Evolutionary conservation across 92 coral and sea anemone species (phyloP).

Genomic region (Porites divaricata): DNA sequence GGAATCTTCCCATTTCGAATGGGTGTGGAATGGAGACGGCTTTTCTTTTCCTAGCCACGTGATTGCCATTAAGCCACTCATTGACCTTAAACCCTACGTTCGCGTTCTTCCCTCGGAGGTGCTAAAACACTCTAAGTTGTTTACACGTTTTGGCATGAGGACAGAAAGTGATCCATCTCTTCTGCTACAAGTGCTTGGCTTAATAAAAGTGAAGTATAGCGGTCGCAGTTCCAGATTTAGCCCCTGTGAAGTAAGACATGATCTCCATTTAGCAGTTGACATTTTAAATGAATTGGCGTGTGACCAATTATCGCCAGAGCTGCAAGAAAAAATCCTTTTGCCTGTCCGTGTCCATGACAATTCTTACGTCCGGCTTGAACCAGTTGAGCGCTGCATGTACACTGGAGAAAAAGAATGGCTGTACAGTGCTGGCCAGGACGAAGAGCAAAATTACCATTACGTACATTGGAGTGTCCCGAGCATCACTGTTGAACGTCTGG

Average conservation of each 20-base stretch:
- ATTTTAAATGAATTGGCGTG: slow-evolving; percentile 51
- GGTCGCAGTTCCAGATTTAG: background rate
- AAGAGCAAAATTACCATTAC: slow-evolving; percentile 61
- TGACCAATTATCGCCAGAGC: slow-evolving; percentile 9
- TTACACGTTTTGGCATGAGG: slow-evolving; percentile 57
- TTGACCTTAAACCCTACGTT: slow-evolving; percentile 60
- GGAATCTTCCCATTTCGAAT: slow-evolving; percentile 8
- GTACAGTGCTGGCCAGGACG: slow-evolving; percentile 58
- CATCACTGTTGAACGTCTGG: slow-evolving; percentile 67
- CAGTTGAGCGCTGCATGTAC: slow-evolving; percentile 76
- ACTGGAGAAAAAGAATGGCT: slow-evolving; percentile 82
- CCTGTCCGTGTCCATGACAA: slow-evolving; percentile 51
- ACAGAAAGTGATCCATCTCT: slow-evolving; percentile 29
- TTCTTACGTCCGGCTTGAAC: slow-evolving; percentile 45
- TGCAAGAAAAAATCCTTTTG: slow-evolving; percentile 42
- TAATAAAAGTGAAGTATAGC: slow-evolving; percentile 51
- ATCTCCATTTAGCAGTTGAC: slow-evolving; percentile 49
- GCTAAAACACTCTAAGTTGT: slow-evolving; percentile 26
- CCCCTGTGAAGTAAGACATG: slow-evolving; percentile 43
- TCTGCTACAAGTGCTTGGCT: slow-evolving; percentile 34
- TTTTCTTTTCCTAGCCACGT: slow-evolving; percentile 63
- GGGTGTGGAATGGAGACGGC: slow-evolving; percentile 79
- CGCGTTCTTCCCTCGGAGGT: slow-evolving; percentile 54
- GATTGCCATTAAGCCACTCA: slow-evolving; percentile 32
- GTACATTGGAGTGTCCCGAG: slow-evolving; percentile 74